These are phyloP conservation scores for Astropecten irregularis DNA, from an alignment of 53 echinoderm and acorn worm species.

Conservation along the genomic window DNA sequence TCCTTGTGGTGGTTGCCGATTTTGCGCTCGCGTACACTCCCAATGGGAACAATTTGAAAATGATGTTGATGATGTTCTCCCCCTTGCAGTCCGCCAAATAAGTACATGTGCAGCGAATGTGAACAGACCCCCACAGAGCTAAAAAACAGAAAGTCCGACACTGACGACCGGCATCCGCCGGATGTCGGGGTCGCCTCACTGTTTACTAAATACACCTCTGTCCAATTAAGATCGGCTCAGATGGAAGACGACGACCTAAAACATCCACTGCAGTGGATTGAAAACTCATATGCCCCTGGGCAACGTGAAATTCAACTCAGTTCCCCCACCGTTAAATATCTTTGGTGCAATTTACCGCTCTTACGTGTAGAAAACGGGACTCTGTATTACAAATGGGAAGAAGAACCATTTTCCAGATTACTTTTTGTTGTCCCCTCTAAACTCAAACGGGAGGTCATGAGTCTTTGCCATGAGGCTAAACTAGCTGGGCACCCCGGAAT, in stretches of 20 bases:
- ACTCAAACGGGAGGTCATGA: background rate
- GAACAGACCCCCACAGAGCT: background rate
- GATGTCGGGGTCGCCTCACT: background rate
- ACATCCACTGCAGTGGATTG: background rate
- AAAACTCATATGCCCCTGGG: background rate
- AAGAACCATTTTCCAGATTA: no score
- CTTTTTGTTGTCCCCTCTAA: background rate
- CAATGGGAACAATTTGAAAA: background rate
- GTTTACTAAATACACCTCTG: background rate
- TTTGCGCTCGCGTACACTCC: background rate
- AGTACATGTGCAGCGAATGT: background rate
- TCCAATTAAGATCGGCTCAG: background rate
- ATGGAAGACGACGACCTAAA: background rate
- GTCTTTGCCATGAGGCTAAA: background rate
- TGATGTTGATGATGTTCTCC: background rate
- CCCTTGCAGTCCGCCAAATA: background rate
- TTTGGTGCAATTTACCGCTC: background rate
- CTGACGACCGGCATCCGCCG: background rate
- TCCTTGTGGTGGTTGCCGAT: background rate
- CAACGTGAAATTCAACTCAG: background rate
- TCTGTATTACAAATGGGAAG: background rate
- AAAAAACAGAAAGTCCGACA: background rate
- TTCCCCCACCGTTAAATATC: background rate
- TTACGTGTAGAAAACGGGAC: background rate
- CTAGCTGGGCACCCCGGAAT: conserved; percentile 10